Percentiles rank a stretch among this genome's conserved stretches.
Evolutionary conservation across 2,888 invertebrate genomes (phyloP).

Genomic region (Eristalinus aeneus): DNA sequence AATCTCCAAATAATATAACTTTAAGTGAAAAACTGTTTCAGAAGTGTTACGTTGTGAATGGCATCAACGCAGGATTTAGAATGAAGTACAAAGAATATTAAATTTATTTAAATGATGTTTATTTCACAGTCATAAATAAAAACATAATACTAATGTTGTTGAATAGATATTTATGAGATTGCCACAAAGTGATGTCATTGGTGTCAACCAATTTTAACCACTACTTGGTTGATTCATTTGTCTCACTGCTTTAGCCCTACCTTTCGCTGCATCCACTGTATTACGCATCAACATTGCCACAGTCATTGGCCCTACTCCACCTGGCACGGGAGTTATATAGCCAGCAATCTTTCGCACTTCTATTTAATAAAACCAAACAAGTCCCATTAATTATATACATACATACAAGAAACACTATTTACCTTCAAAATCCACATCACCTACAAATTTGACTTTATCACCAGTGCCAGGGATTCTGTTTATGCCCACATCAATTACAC

Average conservation of each 20-base stretch:
- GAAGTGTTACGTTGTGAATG: too few species aligned
- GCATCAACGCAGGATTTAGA: too few species aligned
- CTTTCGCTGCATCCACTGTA: slow-evolving; percentile 88
- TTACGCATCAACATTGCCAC: slow-evolving; percentile 96
- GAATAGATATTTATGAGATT: slow-evolving; percentile 1
- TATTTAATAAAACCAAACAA: slow-evolving; percentile 79
- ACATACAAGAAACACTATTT: slow-evolving; percentile 64
- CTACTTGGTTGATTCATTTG: not conserved
- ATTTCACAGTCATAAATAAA: not conserved
- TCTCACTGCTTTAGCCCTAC: slow-evolving; percentile 73
- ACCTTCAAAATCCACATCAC: slow-evolving; percentile 95
- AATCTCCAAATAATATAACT: too few species aligned
- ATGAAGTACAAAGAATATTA: too few species aligned
- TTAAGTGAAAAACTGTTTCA: too few species aligned
- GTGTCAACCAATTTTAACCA: not conserved
- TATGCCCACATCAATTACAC: slow-evolving; percentile 94
- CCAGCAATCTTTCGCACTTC: slow-evolving; percentile 89
- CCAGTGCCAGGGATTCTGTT: slow-evolving; percentile 85
- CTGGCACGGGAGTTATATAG: slow-evolving; percentile 93
- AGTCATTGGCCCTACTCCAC: slow-evolving; percentile 97
- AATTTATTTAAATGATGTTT: not conserved
- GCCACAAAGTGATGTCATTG: not conserved
- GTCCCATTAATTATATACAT: too few species aligned
- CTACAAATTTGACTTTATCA: slow-evolving; percentile 89
- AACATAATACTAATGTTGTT: not conserved